Evolutionary conservation across 1,140 invertebrate genomes (phyloP).

Genomic region (Hylyphantes graminicola): DNA sequence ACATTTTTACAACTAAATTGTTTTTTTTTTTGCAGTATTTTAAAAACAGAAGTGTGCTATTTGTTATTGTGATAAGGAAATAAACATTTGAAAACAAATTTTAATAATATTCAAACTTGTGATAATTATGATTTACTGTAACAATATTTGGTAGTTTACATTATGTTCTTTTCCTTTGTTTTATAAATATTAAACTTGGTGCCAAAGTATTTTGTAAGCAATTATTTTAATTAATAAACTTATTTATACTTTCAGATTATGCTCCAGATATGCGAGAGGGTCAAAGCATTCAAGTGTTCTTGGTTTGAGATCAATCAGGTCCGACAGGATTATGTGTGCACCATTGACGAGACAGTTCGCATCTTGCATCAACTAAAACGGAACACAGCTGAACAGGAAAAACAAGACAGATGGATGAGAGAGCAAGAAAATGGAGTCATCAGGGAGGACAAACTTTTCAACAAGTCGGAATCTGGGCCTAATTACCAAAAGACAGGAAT

Average conservation of each 20-base stretch:
- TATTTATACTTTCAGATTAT: slow-evolving; percentile 68
- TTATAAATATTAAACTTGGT: too few species aligned
- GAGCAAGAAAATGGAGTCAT: slow-evolving; percentile 44
- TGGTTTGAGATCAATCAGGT: slow-evolving; percentile 78
- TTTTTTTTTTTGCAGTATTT: too few species aligned
- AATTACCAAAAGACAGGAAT: slow-evolving; percentile 52
- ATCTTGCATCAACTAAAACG: slow-evolving; percentile 60
- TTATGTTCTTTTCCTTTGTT: too few species aligned
- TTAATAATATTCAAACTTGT: too few species aligned
- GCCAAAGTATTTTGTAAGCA: not conserved
- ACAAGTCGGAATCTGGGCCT: slow-evolving; percentile 22
- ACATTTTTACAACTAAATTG: too few species aligned
- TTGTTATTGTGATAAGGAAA: too few species aligned
- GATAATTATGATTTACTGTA: too few species aligned
- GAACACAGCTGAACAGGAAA: slow-evolving; percentile 43
- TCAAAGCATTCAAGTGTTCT: slow-evolving; percentile 71
- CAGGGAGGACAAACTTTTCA: slow-evolving; percentile 23
- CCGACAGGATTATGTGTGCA: slow-evolving; percentile 75
- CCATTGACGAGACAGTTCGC: slow-evolving; percentile 67
- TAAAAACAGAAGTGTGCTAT: too few species aligned
- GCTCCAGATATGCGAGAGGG: slow-evolving; percentile 73
- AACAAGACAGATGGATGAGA: slow-evolving; percentile 50
- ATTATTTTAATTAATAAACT: not conserved
- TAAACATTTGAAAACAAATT: too few species aligned
- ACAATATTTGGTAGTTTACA: too few species aligned